These are phyloP conservation scores for Gymnoscopelus microlampas DNA, from an alignment of 2,797 vertebrate genomes.

Conservation along the genomic window DNA sequence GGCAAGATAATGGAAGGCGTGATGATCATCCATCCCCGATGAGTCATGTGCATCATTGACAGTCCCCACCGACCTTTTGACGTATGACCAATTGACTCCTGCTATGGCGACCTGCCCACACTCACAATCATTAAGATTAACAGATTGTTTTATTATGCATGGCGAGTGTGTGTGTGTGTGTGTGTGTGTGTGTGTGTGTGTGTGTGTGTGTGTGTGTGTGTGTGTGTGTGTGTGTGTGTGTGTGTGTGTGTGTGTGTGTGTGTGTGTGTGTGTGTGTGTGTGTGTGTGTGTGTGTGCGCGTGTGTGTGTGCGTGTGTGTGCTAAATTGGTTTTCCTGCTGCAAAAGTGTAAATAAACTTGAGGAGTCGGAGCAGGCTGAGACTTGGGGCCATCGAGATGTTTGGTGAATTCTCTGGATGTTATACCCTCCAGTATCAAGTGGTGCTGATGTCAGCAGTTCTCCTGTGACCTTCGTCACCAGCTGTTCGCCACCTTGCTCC, in stretches of 20 bases:
- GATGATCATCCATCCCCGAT: slow-evolving; percentile 12
- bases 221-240: neutral
- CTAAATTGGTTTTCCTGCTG: slow-evolving; percentile 66
- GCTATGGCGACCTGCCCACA: slow-evolving; percentile 52
- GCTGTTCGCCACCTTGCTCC: slow-evolving; percentile 64
- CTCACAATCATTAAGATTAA: slow-evolving; percentile 4
- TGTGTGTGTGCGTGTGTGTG: neutral
- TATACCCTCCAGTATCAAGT: slow-evolving; percentile 65
- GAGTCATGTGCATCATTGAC: slow-evolving; percentile 47
- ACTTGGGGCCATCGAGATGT: slow-evolving; percentile 26
- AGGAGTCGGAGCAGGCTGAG: slow-evolving; percentile 42
- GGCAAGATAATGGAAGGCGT: too few relatives aligned
- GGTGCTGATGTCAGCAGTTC: slow-evolving; percentile 72
- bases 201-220: slow-evolving; percentile 22
- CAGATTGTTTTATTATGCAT: neutral
- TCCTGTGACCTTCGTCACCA: slow-evolving; percentile 76
- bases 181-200: neutral
- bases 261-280: neutral
- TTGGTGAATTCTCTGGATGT: slow-evolving; percentile 53
- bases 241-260: slow-evolving; percentile 4
- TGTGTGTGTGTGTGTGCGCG: neutral
- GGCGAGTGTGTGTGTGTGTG: slow-evolving; percentile 20
- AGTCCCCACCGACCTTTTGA: slow-evolving; percentile 59
- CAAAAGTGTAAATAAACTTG: slow-evolving; percentile 63
- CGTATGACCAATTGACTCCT: slow-evolving; percentile 41